A percentile compares a stretch with the other conserved stretches of the same genome.
Conservation (phyloP, 1,140 invertebrate genomes). For the Drosophila eugracilis region DNA sequence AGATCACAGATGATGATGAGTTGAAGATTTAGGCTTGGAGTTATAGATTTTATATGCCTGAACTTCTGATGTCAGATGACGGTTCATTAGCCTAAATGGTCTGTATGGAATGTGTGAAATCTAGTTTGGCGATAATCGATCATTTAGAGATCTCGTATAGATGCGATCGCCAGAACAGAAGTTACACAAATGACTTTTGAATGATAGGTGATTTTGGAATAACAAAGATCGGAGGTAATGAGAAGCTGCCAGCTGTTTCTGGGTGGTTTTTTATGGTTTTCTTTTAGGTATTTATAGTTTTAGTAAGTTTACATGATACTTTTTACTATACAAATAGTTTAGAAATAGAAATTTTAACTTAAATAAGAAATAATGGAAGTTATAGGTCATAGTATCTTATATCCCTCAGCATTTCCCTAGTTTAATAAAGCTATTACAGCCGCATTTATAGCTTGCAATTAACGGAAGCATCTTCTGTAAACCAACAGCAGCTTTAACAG, state of each 20-base stretch:
- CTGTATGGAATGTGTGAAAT: slow-evolving; percentile 71
- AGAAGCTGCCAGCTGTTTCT: background rate
- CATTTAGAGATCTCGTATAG: slow-evolving; percentile 61
- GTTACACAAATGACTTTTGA: slow-evolving; percentile 5
- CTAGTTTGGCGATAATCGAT: slow-evolving; percentile 67
- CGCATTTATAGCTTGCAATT: background rate
- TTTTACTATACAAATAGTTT: no score
- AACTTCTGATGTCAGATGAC: slow-evolving; percentile 25
- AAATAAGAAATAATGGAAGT: no score
- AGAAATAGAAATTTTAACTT: no score
- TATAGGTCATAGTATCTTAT: no score
- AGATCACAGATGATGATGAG: slow-evolving; percentile 59
- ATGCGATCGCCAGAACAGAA: background rate
- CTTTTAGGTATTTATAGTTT: no score
- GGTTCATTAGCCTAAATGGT: slow-evolving; percentile 78
- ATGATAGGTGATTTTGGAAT: slow-evolving; percentile 8
- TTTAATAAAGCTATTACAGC: no score
- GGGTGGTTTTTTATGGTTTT: background rate
- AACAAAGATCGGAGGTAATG: background rate
- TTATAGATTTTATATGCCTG: no score
- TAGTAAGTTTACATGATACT: no score
- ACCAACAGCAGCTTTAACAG: background rate
- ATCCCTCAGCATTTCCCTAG: no score
- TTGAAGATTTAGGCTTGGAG: slow-evolving; percentile 28
- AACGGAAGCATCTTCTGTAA: background rate